These are phyloP conservation scores for Mystacides longicornis DNA, from an alignment of 2,888 invertebrate genomes.

Conservation along the genomic window DNA sequence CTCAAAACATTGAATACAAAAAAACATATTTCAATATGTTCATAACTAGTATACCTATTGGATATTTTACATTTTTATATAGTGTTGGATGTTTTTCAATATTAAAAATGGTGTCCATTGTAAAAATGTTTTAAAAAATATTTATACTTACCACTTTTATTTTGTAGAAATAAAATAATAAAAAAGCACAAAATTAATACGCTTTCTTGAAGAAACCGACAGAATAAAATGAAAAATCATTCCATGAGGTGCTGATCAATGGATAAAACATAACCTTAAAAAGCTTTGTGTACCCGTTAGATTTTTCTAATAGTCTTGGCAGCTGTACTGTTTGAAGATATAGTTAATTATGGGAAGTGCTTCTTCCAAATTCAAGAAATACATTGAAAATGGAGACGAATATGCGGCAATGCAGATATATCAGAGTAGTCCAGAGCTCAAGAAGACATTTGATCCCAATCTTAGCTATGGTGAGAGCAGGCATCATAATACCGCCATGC, in stretches of 20 bases:
- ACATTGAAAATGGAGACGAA: slow-evolving; percentile 62
- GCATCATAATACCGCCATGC: slow-evolving; percentile 59
- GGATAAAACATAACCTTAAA: slow-evolving; percentile 4
- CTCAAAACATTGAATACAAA: too few relatives aligned
- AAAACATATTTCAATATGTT: too few relatives aligned
- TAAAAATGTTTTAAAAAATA: too few relatives aligned
- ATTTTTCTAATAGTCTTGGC: neutral
- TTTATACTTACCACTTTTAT: neutral
- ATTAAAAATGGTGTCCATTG: too few relatives aligned
- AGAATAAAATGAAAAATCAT: neutral
- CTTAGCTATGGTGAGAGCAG: slow-evolving; percentile 58
- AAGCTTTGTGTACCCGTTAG: neutral
- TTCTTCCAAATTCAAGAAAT: slow-evolving; percentile 61
- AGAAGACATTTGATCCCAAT: slow-evolving; percentile 59
- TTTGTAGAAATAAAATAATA: neutral
- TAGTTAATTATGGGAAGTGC: slow-evolving; percentile 52
- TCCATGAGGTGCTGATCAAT: slow-evolving; percentile 5
- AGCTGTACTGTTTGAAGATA: neutral
- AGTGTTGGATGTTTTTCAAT: too few relatives aligned
- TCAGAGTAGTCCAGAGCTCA: slow-evolving; percentile 54
- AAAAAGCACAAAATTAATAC: slow-evolving; percentile 5
- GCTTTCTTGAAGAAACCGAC: neutral
- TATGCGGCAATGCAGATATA: slow-evolving; percentile 61
- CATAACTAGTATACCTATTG: too few relatives aligned
- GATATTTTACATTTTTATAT: too few relatives aligned